Evolutionary conservation across 2,113 vertebrate genomes (phyloP).

Genomic region (Puntigrus tetrazona): DNA sequence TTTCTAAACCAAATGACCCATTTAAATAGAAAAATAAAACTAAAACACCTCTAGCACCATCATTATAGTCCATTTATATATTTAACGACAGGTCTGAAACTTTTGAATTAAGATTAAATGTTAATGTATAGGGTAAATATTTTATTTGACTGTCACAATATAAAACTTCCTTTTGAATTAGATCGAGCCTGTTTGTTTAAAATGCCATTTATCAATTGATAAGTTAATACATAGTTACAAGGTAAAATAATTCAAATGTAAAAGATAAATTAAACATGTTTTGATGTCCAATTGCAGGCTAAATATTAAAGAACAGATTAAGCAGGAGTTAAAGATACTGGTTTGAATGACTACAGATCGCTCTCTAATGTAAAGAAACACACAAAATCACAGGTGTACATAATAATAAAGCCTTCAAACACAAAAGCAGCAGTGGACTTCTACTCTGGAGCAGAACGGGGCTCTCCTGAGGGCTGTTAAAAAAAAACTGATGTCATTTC

Average conservation of each 20-base stretch:
- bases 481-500: constrained; percentile 2
- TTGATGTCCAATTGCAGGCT: not conserved
- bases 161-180: not conserved
- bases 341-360: not conserved
- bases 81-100: not conserved
- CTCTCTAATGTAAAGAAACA: not conserved
- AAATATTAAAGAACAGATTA: not conserved
- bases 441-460: not conserved
- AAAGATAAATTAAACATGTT: not conserved
- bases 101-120: not conserved
- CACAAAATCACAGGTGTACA: not conserved
- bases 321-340: not conserved
- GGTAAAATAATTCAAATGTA: not conserved
- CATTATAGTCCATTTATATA: not conserved
- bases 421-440: not conserved
- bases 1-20: not conserved
- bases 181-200: not conserved
- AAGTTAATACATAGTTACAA: not conserved
- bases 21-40: not conserved
- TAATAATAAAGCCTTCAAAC: not conserved
- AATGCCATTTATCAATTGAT: not conserved
- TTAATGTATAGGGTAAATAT: not conserved
- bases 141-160: not conserved
- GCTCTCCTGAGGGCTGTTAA: not conserved
- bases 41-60: not conserved